phyloP scores from a whole-genome alignment of 2,888 invertebrate genomes.

The Xiphydria camelus region DNA sequence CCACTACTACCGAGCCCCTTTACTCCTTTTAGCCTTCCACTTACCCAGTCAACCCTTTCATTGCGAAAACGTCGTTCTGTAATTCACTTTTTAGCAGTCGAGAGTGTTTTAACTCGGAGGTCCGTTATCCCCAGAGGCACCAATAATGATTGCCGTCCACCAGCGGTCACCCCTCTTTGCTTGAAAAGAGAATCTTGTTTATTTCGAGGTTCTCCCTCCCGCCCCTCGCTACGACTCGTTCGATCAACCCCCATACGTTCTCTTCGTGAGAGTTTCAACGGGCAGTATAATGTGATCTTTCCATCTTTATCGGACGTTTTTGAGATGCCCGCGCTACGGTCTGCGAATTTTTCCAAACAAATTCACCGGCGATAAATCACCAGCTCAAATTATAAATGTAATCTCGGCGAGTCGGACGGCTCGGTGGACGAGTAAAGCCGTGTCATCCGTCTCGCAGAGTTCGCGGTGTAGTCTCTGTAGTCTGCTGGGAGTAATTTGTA shows the following conservation, averaged over 20 bases:
- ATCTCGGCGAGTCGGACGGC: constrained; percentile 11
- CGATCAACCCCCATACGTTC: no score
- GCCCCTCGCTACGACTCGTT: no score
- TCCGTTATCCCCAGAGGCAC: no score
- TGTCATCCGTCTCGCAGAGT: constrained; percentile 18
- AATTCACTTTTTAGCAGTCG: constrained; percentile 27
- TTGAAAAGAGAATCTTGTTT: no score
- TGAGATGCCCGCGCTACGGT: no score
- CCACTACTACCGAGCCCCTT: constrained; percentile 7
- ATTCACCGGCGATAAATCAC: constrained; percentile 5
- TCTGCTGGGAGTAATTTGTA: constrained; percentile 32
- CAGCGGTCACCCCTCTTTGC: no score
- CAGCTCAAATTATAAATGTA: constrained; percentile 11
- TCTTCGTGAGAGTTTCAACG: no score
- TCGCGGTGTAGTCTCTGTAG: constrained; percentile 4
- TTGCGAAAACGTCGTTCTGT: constrained; percentile 43
- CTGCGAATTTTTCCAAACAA: not conserved
- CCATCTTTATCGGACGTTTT: no score
- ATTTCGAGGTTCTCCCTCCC: no score
- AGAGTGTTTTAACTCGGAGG: not conserved
- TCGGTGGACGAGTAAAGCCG: constrained; percentile 15
- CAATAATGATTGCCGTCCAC: no score
- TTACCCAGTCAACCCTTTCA: constrained; percentile 32
- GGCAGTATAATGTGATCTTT: no score
- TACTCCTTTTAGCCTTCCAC: constrained; percentile 18